Evolutionary conservation across 1,140 invertebrate genomes (phyloP).

Genomic region (Drosophila arizonae): DNA sequence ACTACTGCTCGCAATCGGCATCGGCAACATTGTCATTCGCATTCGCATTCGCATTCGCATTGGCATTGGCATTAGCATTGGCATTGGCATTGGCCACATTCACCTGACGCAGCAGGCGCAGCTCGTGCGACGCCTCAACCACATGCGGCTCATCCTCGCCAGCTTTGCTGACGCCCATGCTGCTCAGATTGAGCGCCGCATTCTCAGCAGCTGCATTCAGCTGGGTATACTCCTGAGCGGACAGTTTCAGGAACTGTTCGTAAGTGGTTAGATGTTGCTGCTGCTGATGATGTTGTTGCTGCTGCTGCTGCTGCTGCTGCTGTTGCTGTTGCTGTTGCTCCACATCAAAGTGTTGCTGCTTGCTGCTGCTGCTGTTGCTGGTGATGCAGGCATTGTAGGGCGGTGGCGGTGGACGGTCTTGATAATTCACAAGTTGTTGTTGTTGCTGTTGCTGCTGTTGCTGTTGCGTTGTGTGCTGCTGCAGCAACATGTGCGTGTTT

Average conservation of each 20-base stretch:
- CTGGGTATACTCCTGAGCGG: slow-evolving; percentile 60
- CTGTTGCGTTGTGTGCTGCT: slow-evolving; percentile 35
- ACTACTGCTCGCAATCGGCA: slow-evolving; percentile 33
- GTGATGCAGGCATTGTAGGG: slow-evolving; percentile 40
- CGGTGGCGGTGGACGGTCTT: slow-evolving; percentile 61
- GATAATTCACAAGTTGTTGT: slow-evolving; percentile 45
- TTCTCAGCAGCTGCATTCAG: slow-evolving; percentile 41
- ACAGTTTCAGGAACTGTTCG: slow-evolving; percentile 74
- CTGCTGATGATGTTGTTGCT: slow-evolving; percentile 34
- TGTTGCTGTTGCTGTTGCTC: slow-evolving; percentile 19
- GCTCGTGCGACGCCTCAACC: slow-evolving; percentile 34
- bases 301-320: slow-evolving; percentile 21
- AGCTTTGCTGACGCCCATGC: slow-evolving; percentile 35
- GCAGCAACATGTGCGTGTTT: slow-evolving; percentile 31
- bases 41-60: slow-evolving; percentile 3
- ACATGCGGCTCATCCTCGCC: slow-evolving; percentile 7
- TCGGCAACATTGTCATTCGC: slow-evolving; percentile 15
- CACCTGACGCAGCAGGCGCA: slow-evolving; percentile 52
- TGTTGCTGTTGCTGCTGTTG: slow-evolving; percentile 36
- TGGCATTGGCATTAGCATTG: neutral
- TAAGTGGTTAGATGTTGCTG: slow-evolving; percentile 60
- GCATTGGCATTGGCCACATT: slow-evolving; percentile 32
- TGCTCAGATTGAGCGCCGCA: slow-evolving; percentile 68
- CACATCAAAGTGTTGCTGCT: slow-evolving; percentile 18
- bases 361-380: slow-evolving; percentile 14